Percentiles rank a stretch among this genome's conserved stretches.
phyloP scores from a whole-genome alignment of 35 echinoderm and acorn worm species.

The Holothuria glaberrima region DNA sequence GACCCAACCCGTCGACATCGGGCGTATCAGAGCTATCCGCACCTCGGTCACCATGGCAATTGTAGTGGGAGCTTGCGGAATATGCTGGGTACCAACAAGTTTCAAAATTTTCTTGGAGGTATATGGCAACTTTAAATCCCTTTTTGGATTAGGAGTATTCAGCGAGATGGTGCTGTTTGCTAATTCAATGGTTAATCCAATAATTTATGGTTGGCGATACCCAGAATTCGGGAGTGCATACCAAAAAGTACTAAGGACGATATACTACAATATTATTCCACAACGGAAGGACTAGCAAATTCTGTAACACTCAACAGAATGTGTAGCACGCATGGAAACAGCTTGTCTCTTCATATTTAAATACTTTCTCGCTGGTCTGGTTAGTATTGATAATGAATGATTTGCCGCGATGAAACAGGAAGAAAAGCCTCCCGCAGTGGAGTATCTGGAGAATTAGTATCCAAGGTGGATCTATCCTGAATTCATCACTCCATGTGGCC shows the following conservation, averaged over 20 bases:
- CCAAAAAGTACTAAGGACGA: not conserved
- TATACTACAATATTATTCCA: not conserved
- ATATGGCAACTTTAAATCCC: constrained; percentile 32
- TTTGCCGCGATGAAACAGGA: no score
- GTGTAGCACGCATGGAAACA: no score
- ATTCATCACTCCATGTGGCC: no score
- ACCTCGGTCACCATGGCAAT: constrained; percentile 36
- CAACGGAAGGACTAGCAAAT: no score
- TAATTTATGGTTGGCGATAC: constrained; percentile 51
- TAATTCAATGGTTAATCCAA: constrained; percentile 57
- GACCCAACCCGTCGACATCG: not conserved
- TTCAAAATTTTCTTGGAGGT: constrained; percentile 40
- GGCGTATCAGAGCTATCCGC: constrained; percentile 17
- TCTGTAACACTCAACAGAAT: no score
- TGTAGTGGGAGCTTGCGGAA: constrained; percentile 34
- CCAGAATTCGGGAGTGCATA: constrained; percentile 40
- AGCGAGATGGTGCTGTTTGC: constrained; percentile 44
- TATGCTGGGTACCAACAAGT: constrained; percentile 45
- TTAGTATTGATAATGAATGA: no score
- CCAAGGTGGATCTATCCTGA: no score
- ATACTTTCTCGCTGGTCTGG: no score
- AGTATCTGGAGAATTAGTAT: no score
- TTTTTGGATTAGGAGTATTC: constrained; percentile 43
- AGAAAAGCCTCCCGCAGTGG: no score
- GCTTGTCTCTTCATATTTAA: no score